Evolutionary conservation across 2,797 vertebrate species (phyloP).

Genomic region (Chloroceryle amazona): DNA sequence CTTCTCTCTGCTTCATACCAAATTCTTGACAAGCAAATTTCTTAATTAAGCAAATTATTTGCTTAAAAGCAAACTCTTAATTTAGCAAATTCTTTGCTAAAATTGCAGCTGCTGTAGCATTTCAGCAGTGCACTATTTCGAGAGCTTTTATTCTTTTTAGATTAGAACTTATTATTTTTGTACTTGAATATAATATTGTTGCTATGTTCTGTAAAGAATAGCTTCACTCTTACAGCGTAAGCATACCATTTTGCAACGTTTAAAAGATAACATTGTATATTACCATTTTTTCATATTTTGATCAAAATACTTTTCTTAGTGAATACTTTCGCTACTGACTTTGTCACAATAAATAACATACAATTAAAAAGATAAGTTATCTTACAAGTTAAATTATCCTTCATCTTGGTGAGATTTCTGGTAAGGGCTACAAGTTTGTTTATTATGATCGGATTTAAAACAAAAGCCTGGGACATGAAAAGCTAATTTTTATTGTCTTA

Average conservation of each 20-base stretch:
- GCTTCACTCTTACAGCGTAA: background rate
- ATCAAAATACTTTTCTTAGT: too few relatives aligned
- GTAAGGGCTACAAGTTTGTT: background rate
- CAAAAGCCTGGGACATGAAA: background rate
- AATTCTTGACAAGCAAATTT: background rate
- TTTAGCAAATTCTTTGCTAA: background rate
- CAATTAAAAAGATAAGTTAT: background rate
- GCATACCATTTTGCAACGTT: background rate
- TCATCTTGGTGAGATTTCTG: background rate
- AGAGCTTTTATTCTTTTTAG: background rate
- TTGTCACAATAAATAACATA: background rate
- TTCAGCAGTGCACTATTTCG: background rate
- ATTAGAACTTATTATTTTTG: background rate
- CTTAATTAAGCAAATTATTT: too few relatives aligned
- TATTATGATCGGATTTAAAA: background rate
- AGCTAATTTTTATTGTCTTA: background rate
- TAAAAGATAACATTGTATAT: background rate
- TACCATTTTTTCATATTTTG: background rate
- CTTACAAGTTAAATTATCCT: background rate
- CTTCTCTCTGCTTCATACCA: background rate
- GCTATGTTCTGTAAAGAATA: background rate
- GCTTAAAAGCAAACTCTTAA: too few relatives aligned
- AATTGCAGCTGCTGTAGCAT: background rate
- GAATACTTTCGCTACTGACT: background rate
- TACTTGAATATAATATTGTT: background rate